Percentiles rank a stretch among this genome's conserved stretches.
Evolutionary conservation across 64 coral and sea anemone genomes (phyloP).

Genomic region (Dendronephthya gigantea): DNA sequence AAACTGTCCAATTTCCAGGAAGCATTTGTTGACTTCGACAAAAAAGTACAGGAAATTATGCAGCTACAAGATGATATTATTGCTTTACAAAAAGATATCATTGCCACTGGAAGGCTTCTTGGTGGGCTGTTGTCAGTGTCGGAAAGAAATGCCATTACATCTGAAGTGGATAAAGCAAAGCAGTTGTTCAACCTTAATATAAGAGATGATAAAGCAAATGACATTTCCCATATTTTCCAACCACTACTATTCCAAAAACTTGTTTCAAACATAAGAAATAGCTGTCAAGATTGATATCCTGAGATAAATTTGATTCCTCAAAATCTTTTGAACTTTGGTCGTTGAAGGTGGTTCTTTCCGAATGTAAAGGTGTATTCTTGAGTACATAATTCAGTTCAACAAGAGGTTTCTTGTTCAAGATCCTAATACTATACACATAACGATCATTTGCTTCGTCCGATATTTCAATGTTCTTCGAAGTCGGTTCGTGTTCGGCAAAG

Average conservation of each 20-base stretch:
- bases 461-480: too few relatives aligned
- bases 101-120: neutral
- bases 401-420: too few relatives aligned
- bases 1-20: too few relatives aligned
- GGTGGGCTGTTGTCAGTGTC: neutral
- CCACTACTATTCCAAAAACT: neutral
- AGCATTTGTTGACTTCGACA: too few relatives aligned
- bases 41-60: neutral
- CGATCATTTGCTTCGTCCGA: too few relatives aligned
- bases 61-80: neutral
- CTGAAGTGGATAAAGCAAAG: neutral
- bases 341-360: too few relatives aligned
- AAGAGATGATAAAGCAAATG: neutral
- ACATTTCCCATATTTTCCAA: neutral
- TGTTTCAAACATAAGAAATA: neutral
- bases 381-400: too few relatives aligned
- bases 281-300: neutral
- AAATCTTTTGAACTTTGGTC: too few relatives aligned
- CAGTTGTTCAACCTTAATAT: neutral
- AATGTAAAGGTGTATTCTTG: too few relatives aligned
- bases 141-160: neutral
- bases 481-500: too few relatives aligned
- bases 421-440: too few relatives aligned
- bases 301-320: too few relatives aligned
- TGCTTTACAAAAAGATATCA: neutral